Conservation (phyloP, 2,888 invertebrate genomes). For the Agrilus biguttatus region DNA sequence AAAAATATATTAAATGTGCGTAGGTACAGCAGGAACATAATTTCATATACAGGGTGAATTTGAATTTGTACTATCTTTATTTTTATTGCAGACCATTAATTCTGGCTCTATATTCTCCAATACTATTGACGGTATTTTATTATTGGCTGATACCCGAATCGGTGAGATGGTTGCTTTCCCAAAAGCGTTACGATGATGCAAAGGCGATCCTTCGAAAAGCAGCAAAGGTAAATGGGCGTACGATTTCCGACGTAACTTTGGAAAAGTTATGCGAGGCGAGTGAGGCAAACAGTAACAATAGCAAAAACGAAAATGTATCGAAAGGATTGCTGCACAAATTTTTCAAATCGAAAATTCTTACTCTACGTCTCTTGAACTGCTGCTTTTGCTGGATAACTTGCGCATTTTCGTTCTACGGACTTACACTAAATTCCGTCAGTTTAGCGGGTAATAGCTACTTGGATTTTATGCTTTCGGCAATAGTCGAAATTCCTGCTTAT, state of each 20-base stretch:
- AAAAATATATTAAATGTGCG: no score
- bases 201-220: slow-evolving; percentile 42
- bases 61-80: no score
- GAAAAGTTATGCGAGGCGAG: slow-evolving; percentile 14
- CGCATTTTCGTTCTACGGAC: slow-evolving; percentile 66
- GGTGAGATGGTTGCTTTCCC: slow-evolving; percentile 57
- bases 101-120: slow-evolving; percentile 45
- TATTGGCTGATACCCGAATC: slow-evolving; percentile 56
- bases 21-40: no score
- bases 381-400: slow-evolving; percentile 71
- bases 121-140: slow-evolving; percentile 50
- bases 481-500: slow-evolving; percentile 63
- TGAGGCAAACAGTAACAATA: slow-evolving; percentile 4
- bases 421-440: slow-evolving; percentile 63
- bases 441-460: slow-evolving; percentile 61
- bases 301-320: slow-evolving; percentile 6
- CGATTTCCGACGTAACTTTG: slow-evolving; percentile 17
- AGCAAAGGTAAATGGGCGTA: slow-evolving; percentile 40
- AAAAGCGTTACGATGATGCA: slow-evolving; percentile 39
- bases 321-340: slow-evolving; percentile 29
- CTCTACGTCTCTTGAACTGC: slow-evolving; percentile 44
- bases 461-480: slow-evolving; percentile 55
- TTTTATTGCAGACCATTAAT: slow-evolving; percentile 14
- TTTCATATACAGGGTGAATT: no score
- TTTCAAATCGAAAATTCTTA: slow-evolving; percentile 36